Evolutionary conservation across 2,797 vertebrate species (phyloP).

Genomic region (Catamblyrhynchus diadema): DNA sequence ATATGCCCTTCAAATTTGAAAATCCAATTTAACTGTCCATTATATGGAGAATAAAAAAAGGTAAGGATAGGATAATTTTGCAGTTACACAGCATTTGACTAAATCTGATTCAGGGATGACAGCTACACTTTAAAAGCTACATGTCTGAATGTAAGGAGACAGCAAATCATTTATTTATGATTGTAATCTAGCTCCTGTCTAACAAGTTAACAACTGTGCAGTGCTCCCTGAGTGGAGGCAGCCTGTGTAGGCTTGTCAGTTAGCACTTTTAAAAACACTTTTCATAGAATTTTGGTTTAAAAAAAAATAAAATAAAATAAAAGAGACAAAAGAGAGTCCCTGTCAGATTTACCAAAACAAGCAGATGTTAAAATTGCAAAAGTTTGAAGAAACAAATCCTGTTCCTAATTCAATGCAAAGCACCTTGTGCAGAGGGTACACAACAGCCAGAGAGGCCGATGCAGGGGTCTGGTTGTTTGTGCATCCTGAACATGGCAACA

Average conservation of each 20-base stretch:
- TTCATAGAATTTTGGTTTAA: constrained; percentile 30
- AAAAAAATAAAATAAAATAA: not conserved
- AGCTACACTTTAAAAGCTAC: constrained; percentile 82
- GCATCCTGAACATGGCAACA: not conserved
- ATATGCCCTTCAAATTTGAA: constrained; percentile 81
- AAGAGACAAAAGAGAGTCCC: constrained; percentile 69
- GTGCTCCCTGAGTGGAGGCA: constrained; percentile 65
- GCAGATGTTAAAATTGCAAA: constrained; percentile 48
- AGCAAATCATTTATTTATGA: constrained; percentile 86
- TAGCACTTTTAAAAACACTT: constrained; percentile 68
- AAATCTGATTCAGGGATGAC: constrained; percentile 81
- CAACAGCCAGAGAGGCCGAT: not conserved
- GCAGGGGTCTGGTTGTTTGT: accelerated
- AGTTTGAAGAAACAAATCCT: constrained; percentile 30
- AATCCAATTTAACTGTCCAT: constrained; percentile 85
- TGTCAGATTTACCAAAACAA: constrained; percentile 67
- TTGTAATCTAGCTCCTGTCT: constrained; percentile 82
- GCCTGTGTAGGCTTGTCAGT: constrained; percentile 71
- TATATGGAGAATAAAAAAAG: constrained; percentile 81
- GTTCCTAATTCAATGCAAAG: not conserved
- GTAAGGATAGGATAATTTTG: constrained; percentile 82
- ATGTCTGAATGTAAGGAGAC: constrained; percentile 81
- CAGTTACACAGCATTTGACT: constrained; percentile 82
- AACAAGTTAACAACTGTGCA: constrained; percentile 76
- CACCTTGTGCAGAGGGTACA: not conserved